These are phyloP conservation scores for Drosophila siamana DNA, from an alignment of 2,888 invertebrate species.

Conservation along the genomic window DNA sequence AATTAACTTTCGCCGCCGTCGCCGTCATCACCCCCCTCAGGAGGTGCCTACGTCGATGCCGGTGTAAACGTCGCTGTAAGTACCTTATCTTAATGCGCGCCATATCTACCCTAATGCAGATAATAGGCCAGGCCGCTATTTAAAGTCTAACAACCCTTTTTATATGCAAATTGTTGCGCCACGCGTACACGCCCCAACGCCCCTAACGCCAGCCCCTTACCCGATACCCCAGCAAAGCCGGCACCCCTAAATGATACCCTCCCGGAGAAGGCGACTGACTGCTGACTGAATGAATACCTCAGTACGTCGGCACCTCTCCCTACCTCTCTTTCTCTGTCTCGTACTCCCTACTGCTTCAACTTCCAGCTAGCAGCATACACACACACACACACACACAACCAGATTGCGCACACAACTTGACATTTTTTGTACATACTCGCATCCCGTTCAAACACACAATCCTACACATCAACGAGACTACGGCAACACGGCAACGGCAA, in stretches of 20 bases:
- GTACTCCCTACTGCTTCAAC: constrained; percentile 20
- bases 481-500: neutral
- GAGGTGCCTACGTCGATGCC: constrained; percentile 4
- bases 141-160: constrained; percentile 81
- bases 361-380: constrained; percentile 1
- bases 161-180: constrained; percentile 82
- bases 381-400: constrained; percentile 14
- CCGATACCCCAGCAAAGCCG: neutral
- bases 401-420: constrained; percentile 66
- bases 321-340: neutral
- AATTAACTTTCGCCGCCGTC: constrained; percentile 70
- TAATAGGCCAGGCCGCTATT: constrained; percentile 78
- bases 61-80: constrained; percentile 72
- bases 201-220: constrained; percentile 21
- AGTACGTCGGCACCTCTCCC: constrained; percentile 2
- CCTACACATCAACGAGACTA: constrained; percentile 5
- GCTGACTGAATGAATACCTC: constrained; percentile 29
- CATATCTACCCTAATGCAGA: constrained; percentile 81
- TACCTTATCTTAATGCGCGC: constrained; percentile 75
- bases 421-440: constrained; percentile 68
- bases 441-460: constrained; percentile 14
- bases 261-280: constrained; percentile 25
- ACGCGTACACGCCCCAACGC: constrained; percentile 67
- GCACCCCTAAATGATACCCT: neutral
- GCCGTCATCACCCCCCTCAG: neutral